Evolutionary conservation across 2,888 invertebrate genomes (phyloP), one percentile per base, ranked within the genome.

Genomic region (Drosophila flavopinicola): DNA sequence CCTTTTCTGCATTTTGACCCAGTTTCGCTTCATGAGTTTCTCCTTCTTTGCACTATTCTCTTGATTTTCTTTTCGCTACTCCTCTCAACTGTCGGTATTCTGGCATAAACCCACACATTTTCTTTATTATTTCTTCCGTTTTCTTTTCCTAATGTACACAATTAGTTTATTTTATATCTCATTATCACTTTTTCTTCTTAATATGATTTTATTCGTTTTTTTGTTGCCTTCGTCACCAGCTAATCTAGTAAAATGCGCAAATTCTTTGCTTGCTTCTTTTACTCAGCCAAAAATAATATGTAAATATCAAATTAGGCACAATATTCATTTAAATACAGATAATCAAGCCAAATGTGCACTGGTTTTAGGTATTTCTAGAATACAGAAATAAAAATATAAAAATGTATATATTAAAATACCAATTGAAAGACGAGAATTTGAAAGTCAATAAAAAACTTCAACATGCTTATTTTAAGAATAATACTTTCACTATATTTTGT

Each of bases 181-280:
- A 48, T 67, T 60, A 58, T 29, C 58, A 29, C 58, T 37, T 7
- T 44, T 20, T 4, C 60, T 13, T 29, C 9, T 20, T 20, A 60
- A 37, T 35, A 30, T 13, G 9, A 44, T 17, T 42, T 24, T n/a
- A 58, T 24, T 37, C 2, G 17, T 23, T 42, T 15, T 6, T 9
- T 5, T 4, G n/a, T 13, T 15, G 11, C 6, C 15, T 29, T 13
- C 24, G 6, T 23, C 11, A 13, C n/a, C 15, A 23, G 11, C 13
- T 24, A n/a, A 42, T 35, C 7, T 1, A 17, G 4, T 4, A 20
- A 6, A 10, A 24, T 33, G 4, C 4, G 24, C 5, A 15, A n/a
- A 15, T 37, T 5, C 6, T 1, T 3, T 13, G 0, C 17, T 30
- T 17, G 0, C 6, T 10, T 20, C n/a, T 17, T 13, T 17, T 1